A percentile compares a stretch with the other conserved stretches of the same genome.
phyloP scores from a whole-genome alignment of 2,888 invertebrate genomes.

The Diaphora mendica region DNA sequence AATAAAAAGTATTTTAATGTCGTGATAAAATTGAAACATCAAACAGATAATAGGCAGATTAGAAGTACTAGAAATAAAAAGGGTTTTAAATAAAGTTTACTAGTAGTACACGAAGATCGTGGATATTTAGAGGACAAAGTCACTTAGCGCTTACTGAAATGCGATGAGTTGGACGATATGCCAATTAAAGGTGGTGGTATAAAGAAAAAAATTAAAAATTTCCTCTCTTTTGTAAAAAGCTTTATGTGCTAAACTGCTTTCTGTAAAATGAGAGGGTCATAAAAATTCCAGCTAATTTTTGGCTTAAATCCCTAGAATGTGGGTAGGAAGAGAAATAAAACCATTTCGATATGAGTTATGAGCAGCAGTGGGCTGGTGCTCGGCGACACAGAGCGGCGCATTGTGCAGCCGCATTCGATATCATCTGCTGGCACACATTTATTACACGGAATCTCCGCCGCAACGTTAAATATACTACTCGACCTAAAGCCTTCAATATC shows the following conservation, averaged over 20 bases:
- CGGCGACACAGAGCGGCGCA: background rate
- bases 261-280: background rate
- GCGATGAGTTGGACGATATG: no score
- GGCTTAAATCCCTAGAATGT: background rate
- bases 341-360: background rate
- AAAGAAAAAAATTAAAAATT: background rate
- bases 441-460: background rate
- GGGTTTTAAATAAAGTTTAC: background rate
- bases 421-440: background rate
- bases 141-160: no score
- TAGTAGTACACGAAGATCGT: background rate
- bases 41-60: background rate
- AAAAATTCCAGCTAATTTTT: background rate
- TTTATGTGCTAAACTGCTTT: background rate
- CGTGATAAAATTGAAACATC: background rate
- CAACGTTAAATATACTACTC: background rate
- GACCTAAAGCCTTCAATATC: background rate
- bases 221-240: background rate
- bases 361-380: background rate
- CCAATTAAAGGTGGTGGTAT: background rate
- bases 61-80: background rate
- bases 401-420: constrained; percentile 2
- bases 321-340: background rate
- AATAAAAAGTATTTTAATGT: background rate
- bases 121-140: background rate